Evolutionary conservation across 1,140 invertebrate species (phyloP).

Genomic region (Heliothis subflexa): DNA sequence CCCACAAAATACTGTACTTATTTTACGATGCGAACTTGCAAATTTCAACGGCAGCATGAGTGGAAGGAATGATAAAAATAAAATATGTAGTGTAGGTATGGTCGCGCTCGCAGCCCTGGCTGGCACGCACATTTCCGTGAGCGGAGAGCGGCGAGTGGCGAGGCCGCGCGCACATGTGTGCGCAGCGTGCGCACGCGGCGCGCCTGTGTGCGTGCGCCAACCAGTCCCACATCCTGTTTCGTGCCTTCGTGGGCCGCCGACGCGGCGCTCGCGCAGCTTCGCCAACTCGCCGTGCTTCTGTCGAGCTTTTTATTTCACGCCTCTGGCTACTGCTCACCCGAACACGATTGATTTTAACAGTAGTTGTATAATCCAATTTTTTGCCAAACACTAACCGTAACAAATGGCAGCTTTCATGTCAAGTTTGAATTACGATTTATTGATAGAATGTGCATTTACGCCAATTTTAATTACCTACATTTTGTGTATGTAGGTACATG

Average conservation of each 20-base stretch:
- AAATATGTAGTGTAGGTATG: conserved; percentile 36
- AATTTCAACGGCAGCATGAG: conserved; percentile 34
- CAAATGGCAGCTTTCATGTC: conserved; percentile 31
- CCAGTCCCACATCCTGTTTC: conserved; percentile 86
- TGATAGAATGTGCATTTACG: neutral
- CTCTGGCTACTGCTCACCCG: conserved; percentile 63
- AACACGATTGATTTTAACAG: conserved; percentile 56
- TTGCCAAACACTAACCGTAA: conserved; percentile 34
- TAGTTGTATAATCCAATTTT: conserved; percentile 43
- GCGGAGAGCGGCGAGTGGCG: conserved; percentile 71
- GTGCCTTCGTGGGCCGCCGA: conserved; percentile 77
- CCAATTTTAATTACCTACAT: neutral
- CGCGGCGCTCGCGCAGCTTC: conserved; percentile 76
- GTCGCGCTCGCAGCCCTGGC: conserved; percentile 50
- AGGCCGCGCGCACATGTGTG: conserved; percentile 64
- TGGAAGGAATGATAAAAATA: conserved; percentile 42
- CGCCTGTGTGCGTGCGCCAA: conserved; percentile 71
- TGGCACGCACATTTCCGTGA: conserved; percentile 83
- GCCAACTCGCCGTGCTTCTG: conserved; percentile 64
- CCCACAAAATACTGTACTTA: conserved; percentile 8
- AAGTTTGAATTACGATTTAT: conserved; percentile 6
- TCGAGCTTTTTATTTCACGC: conserved; percentile 83
- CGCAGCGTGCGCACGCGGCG: conserved; percentile 55
- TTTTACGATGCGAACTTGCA: conserved; percentile 27
- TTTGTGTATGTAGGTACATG: neutral